Percentiles rank a stretch among this genome's conserved stretches.
These are phyloP conservation scores for Meloe dianella DNA, from an alignment of 2,888 invertebrate species.

Conservation along the genomic window DNA sequence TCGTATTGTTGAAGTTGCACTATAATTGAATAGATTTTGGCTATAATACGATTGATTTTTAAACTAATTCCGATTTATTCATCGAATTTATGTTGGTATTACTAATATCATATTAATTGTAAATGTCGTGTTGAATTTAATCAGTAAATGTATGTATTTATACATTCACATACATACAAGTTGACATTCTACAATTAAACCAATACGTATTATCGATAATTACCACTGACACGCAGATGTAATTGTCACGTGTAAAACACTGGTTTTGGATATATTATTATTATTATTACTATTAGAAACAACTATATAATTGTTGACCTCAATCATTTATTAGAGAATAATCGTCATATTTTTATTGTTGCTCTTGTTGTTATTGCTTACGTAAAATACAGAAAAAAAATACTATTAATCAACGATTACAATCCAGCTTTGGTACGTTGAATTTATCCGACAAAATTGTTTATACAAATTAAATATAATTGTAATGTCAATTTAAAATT, in stretches of 20 bases:
- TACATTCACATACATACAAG: background rate
- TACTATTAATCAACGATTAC: no score
- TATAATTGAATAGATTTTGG: no score
- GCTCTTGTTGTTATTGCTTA: background rate
- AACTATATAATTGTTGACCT: background rate
- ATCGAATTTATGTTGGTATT: no score
- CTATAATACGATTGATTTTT: no score
- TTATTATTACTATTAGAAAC: background rate
- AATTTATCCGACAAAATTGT: no score
- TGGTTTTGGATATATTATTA: background rate
- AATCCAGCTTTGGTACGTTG: no score
- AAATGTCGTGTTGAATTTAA: no score
- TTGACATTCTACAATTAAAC: background rate
- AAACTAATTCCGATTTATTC: background rate
- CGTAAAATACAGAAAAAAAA: no score
- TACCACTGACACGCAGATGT: background rate
- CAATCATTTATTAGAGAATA: background rate
- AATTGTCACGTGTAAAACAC: background rate
- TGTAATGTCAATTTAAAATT: no score
- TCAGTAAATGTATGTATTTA: background rate
- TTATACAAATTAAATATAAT: no score
- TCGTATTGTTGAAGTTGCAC: no score
- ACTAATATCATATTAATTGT: no score
- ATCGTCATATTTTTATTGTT: background rate
- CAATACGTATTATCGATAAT: background rate